These are phyloP conservation scores for Manis pentadactyla DNA, from an alignment of 2,797 vertebrate genomes.

Conservation along the genomic window DNA sequence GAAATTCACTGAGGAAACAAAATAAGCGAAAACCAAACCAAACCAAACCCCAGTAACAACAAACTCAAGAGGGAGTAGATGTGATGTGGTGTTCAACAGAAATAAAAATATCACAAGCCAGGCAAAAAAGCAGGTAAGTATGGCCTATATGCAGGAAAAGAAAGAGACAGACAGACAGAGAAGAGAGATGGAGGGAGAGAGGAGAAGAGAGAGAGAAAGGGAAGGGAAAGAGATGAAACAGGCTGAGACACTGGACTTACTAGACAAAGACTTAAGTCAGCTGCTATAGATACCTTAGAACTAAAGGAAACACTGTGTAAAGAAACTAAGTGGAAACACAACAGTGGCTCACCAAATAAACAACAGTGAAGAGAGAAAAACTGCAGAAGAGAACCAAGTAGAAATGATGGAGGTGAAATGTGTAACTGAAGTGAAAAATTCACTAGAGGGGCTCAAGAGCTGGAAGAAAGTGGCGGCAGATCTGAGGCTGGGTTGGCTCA, in stretches of 20 bases:
- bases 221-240: too few species aligned
- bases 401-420: too few species aligned
- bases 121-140: background rate
- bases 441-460: background rate
- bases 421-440: fast-evolving
- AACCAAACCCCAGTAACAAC: background rate
- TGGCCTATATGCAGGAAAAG: too few species aligned
- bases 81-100: background rate
- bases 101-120: background rate
- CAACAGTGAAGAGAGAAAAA: background rate
- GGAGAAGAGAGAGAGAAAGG: too few species aligned
- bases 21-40: background rate
- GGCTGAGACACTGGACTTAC: background rate
- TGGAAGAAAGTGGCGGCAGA: too few species aligned
- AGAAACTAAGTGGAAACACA: background rate
- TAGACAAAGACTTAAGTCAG: background rate
- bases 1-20: background rate
- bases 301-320: too few species aligned
- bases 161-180: background rate
- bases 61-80: background rate
- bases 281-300: background rate
- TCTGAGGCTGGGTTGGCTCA: fast-evolving
- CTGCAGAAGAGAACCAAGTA: too few species aligned
- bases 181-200: too few species aligned
- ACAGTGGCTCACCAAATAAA: background rate